These are phyloP conservation scores for Spea hammondii DNA, from an alignment of 2,797 vertebrate species.

Conservation along the genomic window DNA sequence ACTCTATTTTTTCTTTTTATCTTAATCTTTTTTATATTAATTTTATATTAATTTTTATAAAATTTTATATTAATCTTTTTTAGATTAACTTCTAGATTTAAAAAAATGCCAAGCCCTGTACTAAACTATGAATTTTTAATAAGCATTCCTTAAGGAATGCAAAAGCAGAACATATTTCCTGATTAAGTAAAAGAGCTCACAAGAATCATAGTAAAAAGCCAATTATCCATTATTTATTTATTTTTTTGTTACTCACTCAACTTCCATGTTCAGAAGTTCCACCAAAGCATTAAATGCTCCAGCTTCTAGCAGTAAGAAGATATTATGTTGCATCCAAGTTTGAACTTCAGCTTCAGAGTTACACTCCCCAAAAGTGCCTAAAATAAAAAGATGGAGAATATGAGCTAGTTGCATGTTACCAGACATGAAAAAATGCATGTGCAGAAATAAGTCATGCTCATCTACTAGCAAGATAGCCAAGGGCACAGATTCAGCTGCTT, in stretches of 20 bases:
- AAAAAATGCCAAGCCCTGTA: too few relatives aligned
- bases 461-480: background rate
- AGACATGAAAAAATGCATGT: background rate
- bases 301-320: constrained; percentile 89
- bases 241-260: constrained; percentile 78
- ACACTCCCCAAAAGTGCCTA: constrained; percentile 89
- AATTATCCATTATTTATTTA: background rate
- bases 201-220: too few relatives aligned
- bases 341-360: constrained; percentile 87
- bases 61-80: too few relatives aligned
- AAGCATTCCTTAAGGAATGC: too few relatives aligned
- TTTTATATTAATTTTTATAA: too few relatives aligned
- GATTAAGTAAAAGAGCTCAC: too few relatives aligned
- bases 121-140: too few relatives aligned
- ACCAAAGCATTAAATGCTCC: constrained; percentile 93
- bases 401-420: background rate
- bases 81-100: too few relatives aligned
- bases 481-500: background rate
- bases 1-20: too few relatives aligned
- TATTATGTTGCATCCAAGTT: constrained; percentile 93
- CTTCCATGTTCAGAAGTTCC: constrained; percentile 98
- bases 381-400: background rate
- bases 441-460: background rate
- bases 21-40: too few relatives aligned
- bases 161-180: too few relatives aligned